Evolutionary conservation across 2,888 invertebrate genomes (phyloP), one percentile per base, ranked within the genome.

Genomic region (Pyrocoelia pectoralis): DNA sequence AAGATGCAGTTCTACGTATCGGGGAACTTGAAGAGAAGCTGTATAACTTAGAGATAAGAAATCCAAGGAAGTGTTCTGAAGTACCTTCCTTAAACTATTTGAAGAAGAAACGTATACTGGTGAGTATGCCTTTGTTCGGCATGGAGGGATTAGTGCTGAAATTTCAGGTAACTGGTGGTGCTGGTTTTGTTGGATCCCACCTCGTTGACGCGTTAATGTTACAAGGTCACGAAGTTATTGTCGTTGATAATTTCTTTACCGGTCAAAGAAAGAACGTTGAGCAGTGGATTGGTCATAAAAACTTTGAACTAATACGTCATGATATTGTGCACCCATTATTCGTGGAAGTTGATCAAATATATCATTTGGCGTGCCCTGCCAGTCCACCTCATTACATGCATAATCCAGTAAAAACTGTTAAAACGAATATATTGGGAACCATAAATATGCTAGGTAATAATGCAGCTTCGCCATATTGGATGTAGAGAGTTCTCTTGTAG

Each of bases 321-420:
- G 99, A 99, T 77, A 97, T 99, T 74, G 98, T 99, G 0, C 97
- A 98, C 83, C 95, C 98, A 14, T 84, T 99, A 46, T 98, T 93
- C 81, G 92, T 98, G 67, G 99, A 99, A 87, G 97, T 98, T 56
- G 93, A 94, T 81, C 93, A 99, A 84, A 98, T 99, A 76, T 99
- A 98, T 81, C 98, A 99, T 80, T 85, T 99, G 76, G 99, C 99
- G 13, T 98, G 98, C 78, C 99, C 99, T 9, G 99, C 99, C 1
- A 97, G 97, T 72, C 99, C 99, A 15, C 98, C 97, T 0, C 98
- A 99, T 84, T 99, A 99, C 79, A 99, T 99, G 99, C 92, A 94
- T 78, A 99, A 99, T 85, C 98, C 99, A 24, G 98, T 99, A 1
- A 99, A 99, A 83, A 99, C 99, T 13, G 95, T 99, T 70, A 99